Evolutionary conservation across 2,888 invertebrate genomes (phyloP), one percentile per base, ranked within the genome.

Genomic region (Oligia strigilis): DNA sequence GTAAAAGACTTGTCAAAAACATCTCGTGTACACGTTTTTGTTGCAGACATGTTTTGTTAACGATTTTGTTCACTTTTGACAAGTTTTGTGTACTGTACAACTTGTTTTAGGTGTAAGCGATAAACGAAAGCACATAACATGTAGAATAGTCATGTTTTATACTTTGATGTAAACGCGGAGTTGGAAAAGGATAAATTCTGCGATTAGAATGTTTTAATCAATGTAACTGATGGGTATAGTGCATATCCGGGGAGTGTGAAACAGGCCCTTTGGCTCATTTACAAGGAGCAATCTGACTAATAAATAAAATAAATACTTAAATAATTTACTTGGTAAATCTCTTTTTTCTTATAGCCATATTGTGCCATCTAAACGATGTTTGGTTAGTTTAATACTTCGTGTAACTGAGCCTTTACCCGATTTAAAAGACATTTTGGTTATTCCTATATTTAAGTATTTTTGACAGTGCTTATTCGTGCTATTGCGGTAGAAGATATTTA

Each of bases 351-450:
- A 36, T 36, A 43, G 4, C 40, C 14, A n/a, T 62, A 78, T 43
- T 19, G 60, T 77, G 67, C 40, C 49, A 67, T 62, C 8, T 14
- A 19, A 78, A 17, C 29, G 23, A 11, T 23, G 1, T 43, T 46
- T 23, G 1, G 55, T 36, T 64, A 9, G 6, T 46, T 43, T 19
- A 40, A 43, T 67, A n/a, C 17, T 58, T 1, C 49, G 19, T 81
- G 29, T 81, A 70, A 60, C 4, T 69, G 49, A 52, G 11, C 19
- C 36, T 36, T 70, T 17, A 17, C 2, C 2, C 4, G 1, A 58
- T 81, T 65, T n/a, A 52, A 81, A 80, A 80, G 13, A 80, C 29
- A 80, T 46, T n/a, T 55, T 40, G 8, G 36, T 40, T 11, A n/a
- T 58, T 49, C 0, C 2, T 52, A 8, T 65, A 49, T 9, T 72